Base-by-base conservation (phyloP, 92 coral and sea anemone species). In the Diadumene lineata region DNA sequence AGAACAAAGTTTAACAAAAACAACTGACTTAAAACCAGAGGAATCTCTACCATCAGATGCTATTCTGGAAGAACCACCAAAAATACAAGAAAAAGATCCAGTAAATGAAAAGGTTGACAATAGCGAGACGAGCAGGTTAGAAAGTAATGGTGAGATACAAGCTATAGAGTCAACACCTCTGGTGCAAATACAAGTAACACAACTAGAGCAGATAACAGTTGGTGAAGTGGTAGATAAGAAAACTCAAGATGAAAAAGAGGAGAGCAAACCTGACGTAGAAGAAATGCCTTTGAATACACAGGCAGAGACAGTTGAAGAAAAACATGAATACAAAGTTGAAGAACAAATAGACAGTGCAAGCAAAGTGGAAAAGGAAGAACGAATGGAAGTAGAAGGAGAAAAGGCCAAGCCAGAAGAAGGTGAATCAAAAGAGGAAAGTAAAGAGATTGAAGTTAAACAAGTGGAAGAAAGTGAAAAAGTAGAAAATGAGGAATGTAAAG, bases 121-220 rank as follows among this genome's bases (percentile, higher is more conserved):
- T 62, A 28, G 68, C 1, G 30, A 58, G 22, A 25, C 31, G 2
- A 7, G 7, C 1, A 3, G n/a, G 4, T 43, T 28, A 30, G 68
- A 62, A 62, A 62, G 19, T 29, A 62, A 62, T 62, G 68, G 68
- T 15, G 43, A 62, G 21, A 15, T 31, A 13, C 19, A 62, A 30
- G 43, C 11, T 38, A 31, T 3, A 53, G 58, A 53, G 2, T 3
- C 19, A 53, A 21, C 58, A 53, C 19, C 24, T 17, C 51, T 8
- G 19, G 58, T 13, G 19, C 19, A 53, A 62, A 43, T 4, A 7
- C 21, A 62, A 28, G 68, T 28, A 30, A 62, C 38, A 27, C 7
- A 62, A 43, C n/a, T n/a, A n/a, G n/a, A n/a, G n/a, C n/a, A n/a
- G n/a, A n/a, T n/a, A n/a, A n/a, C n/a, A n/a, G n/a, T n/a, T n/a